A percentile compares a stretch with the other conserved stretches of the same genome.
Conservation (phyloP, 2,888 invertebrate species). For the Trisateles emortualis region DNA sequence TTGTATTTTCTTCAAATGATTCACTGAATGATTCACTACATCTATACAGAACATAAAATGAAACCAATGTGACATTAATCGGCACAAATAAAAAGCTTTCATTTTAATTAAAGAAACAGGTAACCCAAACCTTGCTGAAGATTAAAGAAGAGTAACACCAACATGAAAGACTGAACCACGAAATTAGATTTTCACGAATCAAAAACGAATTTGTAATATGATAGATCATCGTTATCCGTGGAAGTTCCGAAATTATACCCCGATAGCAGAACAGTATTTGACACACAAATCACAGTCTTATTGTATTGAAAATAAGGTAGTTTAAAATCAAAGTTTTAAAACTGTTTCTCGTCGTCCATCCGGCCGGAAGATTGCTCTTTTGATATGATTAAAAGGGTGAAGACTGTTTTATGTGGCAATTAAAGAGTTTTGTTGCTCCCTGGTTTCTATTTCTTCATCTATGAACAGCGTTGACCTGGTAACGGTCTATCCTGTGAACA, state of each 20-base stretch:
- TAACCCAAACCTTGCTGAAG: conserved; percentile 57
- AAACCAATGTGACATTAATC: conserved; percentile 42
- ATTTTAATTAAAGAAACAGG: conserved; percentile 49
- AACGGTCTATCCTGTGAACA: conserved; percentile 24
- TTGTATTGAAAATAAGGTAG: conserved; percentile 43
- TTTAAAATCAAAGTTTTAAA: conserved; percentile 48
- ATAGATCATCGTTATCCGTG: conserved; percentile 76
- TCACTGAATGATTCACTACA: too few species aligned
- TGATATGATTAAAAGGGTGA: conserved; percentile 86
- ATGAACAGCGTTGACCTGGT: conserved; percentile 28
- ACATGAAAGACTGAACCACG: conserved; percentile 67
- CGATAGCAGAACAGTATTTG: conserved; percentile 52
- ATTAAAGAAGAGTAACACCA: conserved; percentile 65
- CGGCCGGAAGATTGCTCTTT: conserved; percentile 85
- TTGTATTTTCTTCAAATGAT: too few species aligned
- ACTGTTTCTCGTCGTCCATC: conserved; percentile 68
- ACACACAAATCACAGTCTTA: conserved; percentile 57
- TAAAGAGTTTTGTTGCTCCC: conserved; percentile 75
- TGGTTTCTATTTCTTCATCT: conserved; percentile 64
- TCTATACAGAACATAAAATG: conserved; percentile 18
- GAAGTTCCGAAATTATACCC: conserved; percentile 73
- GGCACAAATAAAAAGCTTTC: conserved; percentile 31
- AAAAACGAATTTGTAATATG: conserved; percentile 82
- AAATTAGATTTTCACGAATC: conserved; percentile 82
- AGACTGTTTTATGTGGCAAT: conserved; percentile 84